A percentile compares a stretch with the other conserved stretches of the same genome.
Conservation (phyloP, 2,113 vertebrate species). For the Polyodon spathula region DNA sequence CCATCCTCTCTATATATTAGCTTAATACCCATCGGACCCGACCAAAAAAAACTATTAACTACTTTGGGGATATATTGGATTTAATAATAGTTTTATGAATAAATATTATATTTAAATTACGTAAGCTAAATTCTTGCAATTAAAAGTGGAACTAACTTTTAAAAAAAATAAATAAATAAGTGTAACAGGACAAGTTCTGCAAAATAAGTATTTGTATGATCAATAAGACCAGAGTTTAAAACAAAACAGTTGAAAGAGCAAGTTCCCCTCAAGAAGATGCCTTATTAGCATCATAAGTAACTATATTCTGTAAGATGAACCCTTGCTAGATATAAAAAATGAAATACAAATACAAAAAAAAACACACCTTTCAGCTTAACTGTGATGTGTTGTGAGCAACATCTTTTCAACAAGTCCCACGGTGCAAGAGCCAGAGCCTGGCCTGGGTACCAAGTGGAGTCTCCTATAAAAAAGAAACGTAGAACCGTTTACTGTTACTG, state of each 20-base stretch:
- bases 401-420: conserved; percentile 83
- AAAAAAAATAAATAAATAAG: too few species aligned
- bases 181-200: too few species aligned
- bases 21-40: neutral
- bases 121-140: too few species aligned
- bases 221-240: too few species aligned
- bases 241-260: too few species aligned
- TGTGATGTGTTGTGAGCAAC: conserved; percentile 63
- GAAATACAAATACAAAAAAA: neutral
- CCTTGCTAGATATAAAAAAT: neutral
- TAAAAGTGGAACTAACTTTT: too few species aligned
- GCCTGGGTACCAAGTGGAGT: conserved; percentile 64
- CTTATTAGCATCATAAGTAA: too few species aligned
- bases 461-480: conserved; percentile 66
- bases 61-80: neutral
- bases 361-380: conserved; percentile 52
- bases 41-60: neutral
- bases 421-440: conserved; percentile 67
- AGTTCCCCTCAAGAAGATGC: too few species aligned
- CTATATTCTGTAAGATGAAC: neutral
- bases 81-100: too few species aligned
- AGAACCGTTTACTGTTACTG: too few species aligned
- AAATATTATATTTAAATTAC: too few species aligned
- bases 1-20: neutral
- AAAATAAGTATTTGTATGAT: too few species aligned